Base-by-base conservation (phyloP, 2,797 vertebrate species). In the Esox lucius region DNA sequence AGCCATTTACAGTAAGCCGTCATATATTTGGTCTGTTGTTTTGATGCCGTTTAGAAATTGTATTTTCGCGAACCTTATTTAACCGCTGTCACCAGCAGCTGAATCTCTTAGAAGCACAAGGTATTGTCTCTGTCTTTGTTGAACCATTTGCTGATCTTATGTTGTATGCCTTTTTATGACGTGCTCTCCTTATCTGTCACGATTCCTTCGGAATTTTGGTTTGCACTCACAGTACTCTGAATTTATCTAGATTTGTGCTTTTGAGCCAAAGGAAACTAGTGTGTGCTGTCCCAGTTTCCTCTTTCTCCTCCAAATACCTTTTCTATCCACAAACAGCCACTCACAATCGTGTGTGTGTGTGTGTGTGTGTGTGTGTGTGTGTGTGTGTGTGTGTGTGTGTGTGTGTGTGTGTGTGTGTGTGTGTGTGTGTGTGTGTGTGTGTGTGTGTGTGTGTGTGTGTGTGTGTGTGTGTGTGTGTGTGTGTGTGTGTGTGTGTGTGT, bases 291-390 rank as follows among this genome's bases (percentile, higher is more conserved):
- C 64, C 62, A 33, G 62, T 65, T 65, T 33, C 62, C 67, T 0
- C 56, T 49, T 66, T 48, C 16, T 70, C 24, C 12, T 13, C 28
- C 28, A 35, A 31, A 33, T 28, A 66, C 12, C 56, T 51, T 35
- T 73, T 64, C 26, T 71, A 39, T 78, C 68, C 8, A 26, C 64
- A 35, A 66, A 33, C 64, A 13, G 11, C 24, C 17, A 48, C 53
- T 11, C 46, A 12, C 33, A 66, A 49, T 42, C 72, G 67, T 70
- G 35, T 59, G 73, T 22, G 62, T 73, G 56, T 70, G 42, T 46
- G 42, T 46, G 11, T 46, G 42, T 46, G 42, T 11, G 13, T 3
- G 11, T 0, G 42, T 46, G 68, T 26, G 13, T 71, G 68, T 26
- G 13, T 71, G 67, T 70, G 35, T 59, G 73, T 22, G 62, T 73